Percentiles rank a stretch among this genome's conserved stretches.
Evolutionary conservation across 2,888 invertebrate species (phyloP).

Genomic region (Thereva unica): DNA sequence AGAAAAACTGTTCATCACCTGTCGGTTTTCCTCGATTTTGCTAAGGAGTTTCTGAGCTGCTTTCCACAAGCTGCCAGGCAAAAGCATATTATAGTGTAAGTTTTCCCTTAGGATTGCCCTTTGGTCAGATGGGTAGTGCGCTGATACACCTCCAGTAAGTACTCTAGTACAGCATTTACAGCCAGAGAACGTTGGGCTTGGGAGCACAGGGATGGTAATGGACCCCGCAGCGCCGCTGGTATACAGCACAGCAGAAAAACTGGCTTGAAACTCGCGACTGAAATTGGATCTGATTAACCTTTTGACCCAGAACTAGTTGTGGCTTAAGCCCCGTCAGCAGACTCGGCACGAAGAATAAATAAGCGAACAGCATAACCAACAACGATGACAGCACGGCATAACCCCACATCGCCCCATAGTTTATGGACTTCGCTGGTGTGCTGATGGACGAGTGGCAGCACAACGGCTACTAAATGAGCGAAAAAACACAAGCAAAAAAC

Average conservation of each 20-base stretch:
- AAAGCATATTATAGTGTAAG: slow-evolving; percentile 42
- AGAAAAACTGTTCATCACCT: not conserved
- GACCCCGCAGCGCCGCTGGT: slow-evolving; percentile 18
- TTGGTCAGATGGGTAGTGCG: slow-evolving; percentile 49
- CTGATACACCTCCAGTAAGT: slow-evolving; percentile 46
- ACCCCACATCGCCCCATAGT: too few relatives aligned
- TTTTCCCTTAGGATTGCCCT: slow-evolving; percentile 59
- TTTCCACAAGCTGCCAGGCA: slow-evolving; percentile 1
- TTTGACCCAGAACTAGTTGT: slow-evolving; percentile 46
- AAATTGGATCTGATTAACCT: slow-evolving; percentile 46
- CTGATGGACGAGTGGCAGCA: too few relatives aligned
- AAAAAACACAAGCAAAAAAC: too few relatives aligned
- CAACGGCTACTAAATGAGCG: too few relatives aligned
- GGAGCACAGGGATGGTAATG: slow-evolving; percentile 36
- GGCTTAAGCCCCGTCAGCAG: slow-evolving; percentile 18
- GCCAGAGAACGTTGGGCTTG: slow-evolving; percentile 35
- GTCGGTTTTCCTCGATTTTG: not conserved
- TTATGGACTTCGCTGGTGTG: too few relatives aligned
- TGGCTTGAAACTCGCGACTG: slow-evolving; percentile 31
- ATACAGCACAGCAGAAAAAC: slow-evolving; percentile 5
- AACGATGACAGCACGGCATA: too few relatives aligned
- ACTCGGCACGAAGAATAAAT: too few relatives aligned
- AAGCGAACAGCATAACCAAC: too few relatives aligned
- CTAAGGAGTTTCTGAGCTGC: not conserved
- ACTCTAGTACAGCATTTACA: slow-evolving; percentile 38